Evolutionary conservation across 2,888 invertebrate genomes (phyloP).

Genomic region (Drosophila paranaensis): DNA sequence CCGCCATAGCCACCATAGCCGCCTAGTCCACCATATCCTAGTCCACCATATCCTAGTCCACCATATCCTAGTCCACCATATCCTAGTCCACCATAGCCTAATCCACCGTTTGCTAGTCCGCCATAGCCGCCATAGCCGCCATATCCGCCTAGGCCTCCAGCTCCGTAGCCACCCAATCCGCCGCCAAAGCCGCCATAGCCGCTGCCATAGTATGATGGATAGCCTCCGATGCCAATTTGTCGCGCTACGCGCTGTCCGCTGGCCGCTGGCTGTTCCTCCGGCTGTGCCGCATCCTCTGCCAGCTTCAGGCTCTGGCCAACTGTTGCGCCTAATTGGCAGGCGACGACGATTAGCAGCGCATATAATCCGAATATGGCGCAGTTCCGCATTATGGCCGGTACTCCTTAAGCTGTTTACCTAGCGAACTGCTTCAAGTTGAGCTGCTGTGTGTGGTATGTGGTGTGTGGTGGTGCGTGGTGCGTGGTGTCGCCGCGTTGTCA

Average conservation of each 20-base stretch:
- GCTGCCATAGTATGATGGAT: constrained; percentile 18
- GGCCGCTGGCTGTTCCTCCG: constrained; percentile 9
- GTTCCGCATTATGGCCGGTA: constrained; percentile 62
- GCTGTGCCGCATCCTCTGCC: constrained; percentile 32
- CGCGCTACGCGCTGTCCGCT: constrained; percentile 43
- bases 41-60: constrained; percentile 25
- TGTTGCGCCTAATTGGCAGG: constrained; percentile 59
- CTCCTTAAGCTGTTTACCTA: constrained; percentile 57
- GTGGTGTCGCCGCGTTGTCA: constrained; percentile 7
- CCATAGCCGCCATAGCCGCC: constrained; percentile 7
- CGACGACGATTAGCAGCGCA: constrained; percentile 71
- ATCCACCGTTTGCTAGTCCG: background rate
- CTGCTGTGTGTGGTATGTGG: constrained; percentile 7
- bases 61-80: constrained; percentile 15
- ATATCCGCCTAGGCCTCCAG: background rate
- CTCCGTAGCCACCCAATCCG: constrained; percentile 28
- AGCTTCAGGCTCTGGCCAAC: constrained; percentile 59
- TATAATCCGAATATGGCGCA: constrained; percentile 71
- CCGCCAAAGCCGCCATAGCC: constrained; percentile 31
- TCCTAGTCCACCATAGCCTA: constrained; percentile 23
- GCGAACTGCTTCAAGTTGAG: constrained; percentile 40
- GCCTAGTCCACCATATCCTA: constrained; percentile 13
- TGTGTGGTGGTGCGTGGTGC: constrained; percentile 18
- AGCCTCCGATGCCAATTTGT: constrained; percentile 52
- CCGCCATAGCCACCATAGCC: constrained; percentile 23